These are phyloP conservation scores for Coranthus polyacanthus DNA, from an alignment of 2,797 vertebrate genomes.

Conservation along the genomic window DNA sequence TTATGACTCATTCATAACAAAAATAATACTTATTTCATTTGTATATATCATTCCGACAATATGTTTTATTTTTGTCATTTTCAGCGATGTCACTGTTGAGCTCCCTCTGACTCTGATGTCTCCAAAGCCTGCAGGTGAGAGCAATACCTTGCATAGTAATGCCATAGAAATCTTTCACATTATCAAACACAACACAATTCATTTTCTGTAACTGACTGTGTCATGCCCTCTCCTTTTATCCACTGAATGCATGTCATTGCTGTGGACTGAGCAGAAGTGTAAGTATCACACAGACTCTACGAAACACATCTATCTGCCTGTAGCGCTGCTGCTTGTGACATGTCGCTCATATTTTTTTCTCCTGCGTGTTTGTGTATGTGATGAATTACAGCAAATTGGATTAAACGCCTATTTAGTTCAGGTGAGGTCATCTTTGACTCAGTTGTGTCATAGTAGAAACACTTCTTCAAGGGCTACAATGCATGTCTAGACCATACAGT, in stretches of 20 bases:
- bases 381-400: constrained; percentile 66
- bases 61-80: constrained; percentile 24
- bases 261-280: constrained; percentile 79
- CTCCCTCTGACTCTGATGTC: constrained; percentile 91
- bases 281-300: constrained; percentile 61
- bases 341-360: constrained; percentile 32
- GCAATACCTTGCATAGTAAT: neutral
- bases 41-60: neutral
- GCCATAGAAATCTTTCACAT: constrained; percentile 4
- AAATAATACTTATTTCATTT: neutral
- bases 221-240: constrained; percentile 20
- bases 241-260: constrained; percentile 14
- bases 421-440: constrained; percentile 57
- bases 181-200: neutral
- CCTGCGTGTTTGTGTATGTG: constrained; percentile 51
- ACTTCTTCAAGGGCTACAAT: constrained; percentile 30
- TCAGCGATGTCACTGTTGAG: constrained; percentile 88
- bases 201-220: neutral
- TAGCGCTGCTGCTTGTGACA: constrained; percentile 25
- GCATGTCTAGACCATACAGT: neutral
- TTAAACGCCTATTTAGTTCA: constrained; percentile 64
- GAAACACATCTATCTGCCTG: neutral
- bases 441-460: neutral
- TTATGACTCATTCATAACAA: neutral
- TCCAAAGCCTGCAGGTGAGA: constrained; percentile 89